Evolutionary conservation across 2,113 vertebrate species (phyloP).

Genomic region (Pygoscelis antarcticus): DNA sequence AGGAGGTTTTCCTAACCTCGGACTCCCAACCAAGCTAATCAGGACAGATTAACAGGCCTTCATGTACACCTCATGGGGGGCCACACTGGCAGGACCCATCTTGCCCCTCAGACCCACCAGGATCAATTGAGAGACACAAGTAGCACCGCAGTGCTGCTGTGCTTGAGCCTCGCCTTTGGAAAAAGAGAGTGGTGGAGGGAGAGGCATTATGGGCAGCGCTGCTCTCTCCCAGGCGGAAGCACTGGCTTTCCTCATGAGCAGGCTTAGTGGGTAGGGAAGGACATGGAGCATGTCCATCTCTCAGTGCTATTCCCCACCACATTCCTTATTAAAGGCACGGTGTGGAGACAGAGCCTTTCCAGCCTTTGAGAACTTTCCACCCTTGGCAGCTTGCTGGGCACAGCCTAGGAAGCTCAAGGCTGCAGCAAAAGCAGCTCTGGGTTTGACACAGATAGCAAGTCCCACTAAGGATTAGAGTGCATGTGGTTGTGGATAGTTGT

Average conservation of each 20-base stretch:
- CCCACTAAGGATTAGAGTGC: not conserved
- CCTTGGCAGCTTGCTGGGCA: not conserved
- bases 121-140: not conserved
- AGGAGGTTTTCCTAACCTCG: not conserved
- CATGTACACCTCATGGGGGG: not conserved
- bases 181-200: not conserved
- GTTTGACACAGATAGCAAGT: not conserved
- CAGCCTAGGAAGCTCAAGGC: not conserved
- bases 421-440: not conserved
- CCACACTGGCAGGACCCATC: not conserved
- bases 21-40: not conserved
- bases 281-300: not conserved
- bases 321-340: not conserved
- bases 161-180: not conserved
- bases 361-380: not conserved
- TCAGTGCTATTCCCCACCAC: not conserved
- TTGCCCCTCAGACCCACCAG: not conserved
- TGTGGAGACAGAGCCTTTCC: not conserved
- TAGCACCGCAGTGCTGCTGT: not conserved
- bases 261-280: not conserved
- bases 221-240: not conserved
- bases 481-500: not conserved
- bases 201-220: not conserved
- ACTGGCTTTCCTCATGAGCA: not conserved
- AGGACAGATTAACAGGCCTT: not conserved